Base-by-base conservation (phyloP, 1,140 invertebrate species). In the Megathymus violae region DNA sequence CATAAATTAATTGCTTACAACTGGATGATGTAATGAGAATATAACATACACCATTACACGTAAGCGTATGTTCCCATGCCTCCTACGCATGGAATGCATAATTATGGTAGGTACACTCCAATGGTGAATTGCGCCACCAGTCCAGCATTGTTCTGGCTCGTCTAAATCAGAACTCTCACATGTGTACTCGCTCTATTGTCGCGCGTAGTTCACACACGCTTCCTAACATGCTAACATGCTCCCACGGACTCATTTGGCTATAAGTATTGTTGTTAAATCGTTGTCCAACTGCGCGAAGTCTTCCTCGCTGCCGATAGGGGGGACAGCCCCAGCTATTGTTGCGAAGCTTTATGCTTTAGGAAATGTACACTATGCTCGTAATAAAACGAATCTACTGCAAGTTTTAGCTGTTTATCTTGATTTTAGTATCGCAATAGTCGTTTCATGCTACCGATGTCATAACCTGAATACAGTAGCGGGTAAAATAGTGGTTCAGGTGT, bases 91-190 rank as follows among this genome's bases (percentile, higher is more conserved):
- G 62, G 62, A 43, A 56, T 73, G 70, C 74, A 74, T 83, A 85
- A 84, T 84, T 80, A 85, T 74, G 65, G 38, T 43, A 16, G 15
- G 52, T 31, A 43, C 19, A 48, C 46, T 31, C 44, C 5, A 44
- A 77, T 72, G 64, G 70, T n/a, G n/a, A n/a, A 82, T 84, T 84
- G 78, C 80, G 68, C 63, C 78, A 85, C 68, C 64, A 71, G 79
- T 79, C 70, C 71, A 63, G 71, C 77, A 82, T 88, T 86, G 83
- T 88, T 80, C 69, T 84, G 80, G 78, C 75, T 83, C 75, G 67
- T 85, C 80, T 88, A 84, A 86, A 88, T 80, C 83, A 84, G 80
- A 74, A 71, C 80, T 80, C 46, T 78, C 72, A 76, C 64, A 68
- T 82, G 75, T 82, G 77, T 74, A 61, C 70, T 36, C 67, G 60